phyloP scores from a whole-genome alignment of 1,140 invertebrate genomes.

The Cydia pomonella region DNA sequence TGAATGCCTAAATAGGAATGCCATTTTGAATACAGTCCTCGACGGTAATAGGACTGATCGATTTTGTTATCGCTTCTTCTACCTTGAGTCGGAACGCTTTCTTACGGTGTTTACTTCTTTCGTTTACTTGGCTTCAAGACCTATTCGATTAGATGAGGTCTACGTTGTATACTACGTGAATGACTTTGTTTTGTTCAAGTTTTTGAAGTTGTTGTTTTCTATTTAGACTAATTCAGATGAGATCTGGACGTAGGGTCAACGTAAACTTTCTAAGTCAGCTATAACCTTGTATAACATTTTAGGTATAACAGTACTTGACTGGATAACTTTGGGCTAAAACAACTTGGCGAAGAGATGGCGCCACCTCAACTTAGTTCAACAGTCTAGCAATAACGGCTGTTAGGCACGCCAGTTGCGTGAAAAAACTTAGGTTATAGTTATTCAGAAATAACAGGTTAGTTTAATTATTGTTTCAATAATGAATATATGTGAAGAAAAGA shows the following conservation, averaged over 20 bases:
- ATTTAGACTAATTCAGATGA: too few species aligned
- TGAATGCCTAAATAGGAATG: neutral
- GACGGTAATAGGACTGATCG: neutral
- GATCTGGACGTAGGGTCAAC: too few species aligned
- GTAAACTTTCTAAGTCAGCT: too few species aligned
- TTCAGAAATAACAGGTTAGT: too few species aligned
- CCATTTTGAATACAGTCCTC: neutral
- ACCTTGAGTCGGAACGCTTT: neutral
- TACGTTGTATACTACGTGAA: neutral
- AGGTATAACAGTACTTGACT: neutral
- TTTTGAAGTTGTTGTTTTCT: neutral
- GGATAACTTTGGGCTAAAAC: neutral
- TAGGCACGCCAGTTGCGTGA: neutral
- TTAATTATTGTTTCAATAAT: neutral
- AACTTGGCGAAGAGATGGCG: neutral
- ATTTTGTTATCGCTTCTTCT: conserved; percentile 5
- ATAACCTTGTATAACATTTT: neutral
- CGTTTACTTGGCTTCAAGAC: neutral
- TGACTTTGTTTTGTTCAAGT: neutral
- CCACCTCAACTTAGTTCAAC: neutral
- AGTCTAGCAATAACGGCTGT: neutral
- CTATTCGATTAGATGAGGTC: neutral
- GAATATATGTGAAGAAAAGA: too few species aligned
- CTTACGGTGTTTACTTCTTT: neutral
- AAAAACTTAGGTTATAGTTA: neutral